phyloP scores from a whole-genome alignment of 2,888 invertebrate genomes.

The Aethes cnicana region DNA sequence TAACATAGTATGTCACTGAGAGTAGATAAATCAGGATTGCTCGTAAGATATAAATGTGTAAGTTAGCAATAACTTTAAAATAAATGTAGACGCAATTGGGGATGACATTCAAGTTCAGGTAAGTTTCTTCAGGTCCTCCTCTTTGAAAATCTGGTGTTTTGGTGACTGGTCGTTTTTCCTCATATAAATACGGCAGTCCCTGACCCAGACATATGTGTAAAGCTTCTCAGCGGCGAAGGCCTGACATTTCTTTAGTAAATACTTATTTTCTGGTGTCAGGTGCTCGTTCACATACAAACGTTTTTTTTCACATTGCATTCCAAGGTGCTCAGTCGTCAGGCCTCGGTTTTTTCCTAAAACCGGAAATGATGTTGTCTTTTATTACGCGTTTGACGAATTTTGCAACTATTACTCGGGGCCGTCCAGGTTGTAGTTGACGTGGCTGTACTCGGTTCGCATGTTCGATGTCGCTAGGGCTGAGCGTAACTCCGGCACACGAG shows the following conservation, averaged over 20 bases:
- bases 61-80: too few species aligned
- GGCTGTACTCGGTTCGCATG: slow-evolving; percentile 2
- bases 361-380: background rate
- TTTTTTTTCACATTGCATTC: background rate
- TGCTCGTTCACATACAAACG: background rate
- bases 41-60: too few species aligned
- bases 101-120: too few species aligned
- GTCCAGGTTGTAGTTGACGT: background rate
- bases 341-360: background rate
- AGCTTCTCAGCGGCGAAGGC: background rate
- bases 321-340: background rate
- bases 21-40: too few species aligned
- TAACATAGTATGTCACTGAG: too few species aligned
- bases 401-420: background rate
- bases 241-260: background rate
- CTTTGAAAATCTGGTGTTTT: too few species aligned
- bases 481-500: background rate
- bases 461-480: background rate
- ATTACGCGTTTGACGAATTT: background rate
- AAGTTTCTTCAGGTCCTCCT: too few species aligned
- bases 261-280: background rate
- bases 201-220: slow-evolving; percentile 7
- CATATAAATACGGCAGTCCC: background rate
- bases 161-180: too few species aligned
- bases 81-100: too few species aligned